phyloP scores from a whole-genome alignment of 2,797 vertebrate species.

The Sebastes matsubarae region DNA sequence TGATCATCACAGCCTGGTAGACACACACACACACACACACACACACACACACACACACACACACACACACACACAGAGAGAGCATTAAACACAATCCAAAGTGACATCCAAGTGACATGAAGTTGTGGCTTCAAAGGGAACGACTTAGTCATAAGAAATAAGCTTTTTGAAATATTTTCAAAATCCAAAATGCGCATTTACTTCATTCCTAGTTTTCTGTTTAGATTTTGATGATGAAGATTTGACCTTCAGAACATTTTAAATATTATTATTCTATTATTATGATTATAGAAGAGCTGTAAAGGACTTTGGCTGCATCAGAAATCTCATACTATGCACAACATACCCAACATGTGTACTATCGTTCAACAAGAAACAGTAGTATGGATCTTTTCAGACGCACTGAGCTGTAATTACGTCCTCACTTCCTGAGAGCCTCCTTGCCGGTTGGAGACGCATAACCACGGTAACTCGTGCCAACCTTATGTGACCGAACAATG shows the following conservation, averaged over 20 bases:
- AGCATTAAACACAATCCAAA: neutral
- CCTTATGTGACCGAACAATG: no score
- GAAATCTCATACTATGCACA: no score
- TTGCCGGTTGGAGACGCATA: no score
- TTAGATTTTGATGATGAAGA: neutral
- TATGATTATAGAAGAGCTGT: neutral
- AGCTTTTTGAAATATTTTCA: neutral
- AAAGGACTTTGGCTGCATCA: neutral
- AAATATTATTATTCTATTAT: neutral
- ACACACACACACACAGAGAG: neutral
- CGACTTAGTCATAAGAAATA: neutral
- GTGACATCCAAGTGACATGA: neutral
- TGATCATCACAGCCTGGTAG: slow-evolving; percentile 85
- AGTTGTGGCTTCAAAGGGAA: neutral
- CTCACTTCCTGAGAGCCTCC: no score
- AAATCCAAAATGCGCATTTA: neutral
- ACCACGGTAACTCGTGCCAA: no score
- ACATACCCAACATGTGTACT: no score
- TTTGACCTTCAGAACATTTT: neutral
- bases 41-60: neutral
- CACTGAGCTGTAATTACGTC: no score
- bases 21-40: neutral
- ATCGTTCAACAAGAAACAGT: no score
- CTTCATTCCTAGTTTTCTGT: neutral
- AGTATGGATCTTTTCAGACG: no score